Percentiles rank a stretch among this genome's conserved stretches.
These are phyloP conservation scores for Trididemnum nubilum DNA, from an alignment of 23 tunicate species.

Conservation along the genomic window DNA sequence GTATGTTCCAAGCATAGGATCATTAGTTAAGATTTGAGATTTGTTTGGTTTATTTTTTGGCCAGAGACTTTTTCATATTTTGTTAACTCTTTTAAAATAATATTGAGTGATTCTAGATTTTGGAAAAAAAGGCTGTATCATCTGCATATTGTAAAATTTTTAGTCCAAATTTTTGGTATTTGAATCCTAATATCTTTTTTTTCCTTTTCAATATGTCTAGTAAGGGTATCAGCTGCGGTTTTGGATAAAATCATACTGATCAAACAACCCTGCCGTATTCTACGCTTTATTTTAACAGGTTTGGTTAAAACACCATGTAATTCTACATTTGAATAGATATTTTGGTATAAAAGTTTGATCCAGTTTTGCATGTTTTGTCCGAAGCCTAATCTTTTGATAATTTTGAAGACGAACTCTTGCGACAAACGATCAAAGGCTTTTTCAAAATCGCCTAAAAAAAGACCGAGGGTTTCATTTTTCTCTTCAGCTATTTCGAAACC, in stretches of 20 bases:
- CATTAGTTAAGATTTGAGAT: not conserved
- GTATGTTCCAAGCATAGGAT: no score
- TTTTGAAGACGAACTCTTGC: slow-evolving; percentile 22
- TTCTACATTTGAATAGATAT: slow-evolving; percentile 1
- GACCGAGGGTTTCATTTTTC: not conserved
- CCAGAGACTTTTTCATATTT: not conserved
- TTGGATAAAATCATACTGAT: slow-evolving; percentile 36
- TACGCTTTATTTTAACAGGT: slow-evolving; percentile 1
- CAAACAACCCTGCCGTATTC: slow-evolving; percentile 42
- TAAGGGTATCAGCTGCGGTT: slow-evolving; percentile 4
- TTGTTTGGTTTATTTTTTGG: not conserved
- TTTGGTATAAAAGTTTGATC: not conserved
- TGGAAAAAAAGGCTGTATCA: slow-evolving; percentile 3
- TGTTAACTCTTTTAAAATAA: not conserved
- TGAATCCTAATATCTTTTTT: slow-evolving; percentile 5
- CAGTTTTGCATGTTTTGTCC: not conserved
- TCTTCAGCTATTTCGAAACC: not conserved
- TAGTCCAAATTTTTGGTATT: not conserved
- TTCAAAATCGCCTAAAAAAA: not conserved
- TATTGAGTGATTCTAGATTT: not conserved
- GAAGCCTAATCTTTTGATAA: not conserved
- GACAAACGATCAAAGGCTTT: slow-evolving; percentile 14
- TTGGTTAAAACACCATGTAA: not conserved
- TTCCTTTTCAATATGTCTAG: slow-evolving; percentile 14
- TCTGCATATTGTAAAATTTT: not conserved